phyloP scores from a whole-genome alignment of 1,140 invertebrate species.

The Drosophila ogumai region DNA sequence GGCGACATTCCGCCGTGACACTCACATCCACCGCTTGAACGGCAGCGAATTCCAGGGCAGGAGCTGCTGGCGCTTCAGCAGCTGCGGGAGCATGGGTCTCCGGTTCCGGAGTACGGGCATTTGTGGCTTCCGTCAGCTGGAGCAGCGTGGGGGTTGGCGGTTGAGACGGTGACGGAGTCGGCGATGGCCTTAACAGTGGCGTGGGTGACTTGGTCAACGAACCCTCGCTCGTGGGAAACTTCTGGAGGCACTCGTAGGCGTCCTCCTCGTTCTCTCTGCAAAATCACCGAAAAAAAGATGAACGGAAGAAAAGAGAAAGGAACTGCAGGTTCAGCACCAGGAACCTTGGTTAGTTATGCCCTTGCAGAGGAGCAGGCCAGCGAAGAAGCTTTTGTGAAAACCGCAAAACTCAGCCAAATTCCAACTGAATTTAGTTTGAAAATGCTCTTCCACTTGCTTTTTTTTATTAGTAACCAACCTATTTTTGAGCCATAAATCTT shows the following conservation, averaged over 20 bases:
- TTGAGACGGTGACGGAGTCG: slow-evolving; percentile 26
- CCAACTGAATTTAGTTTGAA: neutral
- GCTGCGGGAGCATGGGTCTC: slow-evolving; percentile 9
- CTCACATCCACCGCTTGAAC: slow-evolving; percentile 7
- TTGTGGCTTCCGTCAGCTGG: slow-evolving; percentile 70
- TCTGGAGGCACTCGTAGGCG: slow-evolving; percentile 32
- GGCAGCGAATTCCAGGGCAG: slow-evolving; percentile 3
- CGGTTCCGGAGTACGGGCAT: slow-evolving; percentile 63
- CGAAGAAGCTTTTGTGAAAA: neutral
- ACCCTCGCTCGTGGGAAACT: slow-evolving; percentile 60
- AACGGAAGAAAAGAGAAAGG: slow-evolving; percentile 4
- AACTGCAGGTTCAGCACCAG: slow-evolving; percentile 1
- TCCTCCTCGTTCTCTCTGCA: slow-evolving; percentile 64
- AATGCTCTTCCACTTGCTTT: neutral
- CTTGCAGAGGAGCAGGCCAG: neutral
- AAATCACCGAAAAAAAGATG: slow-evolving; percentile 11
- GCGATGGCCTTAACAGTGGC: slow-evolving; percentile 20
- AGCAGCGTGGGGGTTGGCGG: neutral
- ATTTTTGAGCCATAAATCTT: neutral
- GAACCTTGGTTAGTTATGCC: neutral
- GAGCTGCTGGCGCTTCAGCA: slow-evolving; percentile 3
- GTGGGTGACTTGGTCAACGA: slow-evolving; percentile 70
- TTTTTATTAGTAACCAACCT: neutral
- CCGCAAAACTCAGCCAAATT: neutral
- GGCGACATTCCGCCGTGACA: slow-evolving; percentile 51